Evolutionary conservation across 1,140 invertebrate genomes (phyloP).

Genomic region (Lepidotrigona ventralis): DNA sequence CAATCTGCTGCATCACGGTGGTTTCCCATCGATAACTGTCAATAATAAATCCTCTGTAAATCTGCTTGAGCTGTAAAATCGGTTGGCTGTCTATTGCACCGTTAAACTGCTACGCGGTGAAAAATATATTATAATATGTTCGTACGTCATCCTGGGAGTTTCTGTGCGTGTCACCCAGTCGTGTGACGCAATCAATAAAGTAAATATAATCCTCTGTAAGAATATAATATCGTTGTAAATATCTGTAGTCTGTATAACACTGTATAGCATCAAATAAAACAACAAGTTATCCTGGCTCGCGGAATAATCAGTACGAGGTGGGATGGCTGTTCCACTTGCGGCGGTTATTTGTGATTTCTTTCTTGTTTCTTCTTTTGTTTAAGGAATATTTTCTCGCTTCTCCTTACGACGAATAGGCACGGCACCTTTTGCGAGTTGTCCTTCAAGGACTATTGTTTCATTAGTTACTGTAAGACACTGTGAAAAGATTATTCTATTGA

Average conservation of each 20-base stretch:
- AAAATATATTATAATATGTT: conserved; percentile 77
- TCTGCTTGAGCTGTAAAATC: conserved; percentile 77
- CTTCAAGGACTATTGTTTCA: conserved; percentile 37
- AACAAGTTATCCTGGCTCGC: conserved; percentile 79
- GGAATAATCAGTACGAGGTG: conserved; percentile 80
- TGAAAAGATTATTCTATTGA: conserved; percentile 10
- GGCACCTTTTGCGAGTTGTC: conserved; percentile 64
- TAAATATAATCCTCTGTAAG: conserved; percentile 81
- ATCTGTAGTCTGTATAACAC: conserved; percentile 82
- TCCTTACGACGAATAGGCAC: conserved; percentile 70
- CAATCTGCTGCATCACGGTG: conserved; percentile 78
- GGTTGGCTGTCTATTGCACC: conserved; percentile 79
- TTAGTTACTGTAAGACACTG: conserved; percentile 24
- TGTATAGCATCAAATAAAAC: conserved; percentile 81
- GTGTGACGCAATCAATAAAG: conserved; percentile 73
- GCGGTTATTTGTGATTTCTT: conserved; percentile 64
- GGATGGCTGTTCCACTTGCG: conserved; percentile 80
- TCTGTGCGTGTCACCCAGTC: conserved; percentile 51
- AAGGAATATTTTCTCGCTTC: conserved; percentile 43
- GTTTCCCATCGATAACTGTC: conserved; percentile 79
- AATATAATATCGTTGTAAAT: conserved; percentile 82
- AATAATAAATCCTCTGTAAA: conserved; percentile 79
- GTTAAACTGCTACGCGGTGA: conserved; percentile 73
- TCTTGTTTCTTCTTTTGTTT: conserved; percentile 52
- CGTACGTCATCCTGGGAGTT: conserved; percentile 49